Conservation (phyloP, 2,888 invertebrate species). For the Abscondita cerata region DNA sequence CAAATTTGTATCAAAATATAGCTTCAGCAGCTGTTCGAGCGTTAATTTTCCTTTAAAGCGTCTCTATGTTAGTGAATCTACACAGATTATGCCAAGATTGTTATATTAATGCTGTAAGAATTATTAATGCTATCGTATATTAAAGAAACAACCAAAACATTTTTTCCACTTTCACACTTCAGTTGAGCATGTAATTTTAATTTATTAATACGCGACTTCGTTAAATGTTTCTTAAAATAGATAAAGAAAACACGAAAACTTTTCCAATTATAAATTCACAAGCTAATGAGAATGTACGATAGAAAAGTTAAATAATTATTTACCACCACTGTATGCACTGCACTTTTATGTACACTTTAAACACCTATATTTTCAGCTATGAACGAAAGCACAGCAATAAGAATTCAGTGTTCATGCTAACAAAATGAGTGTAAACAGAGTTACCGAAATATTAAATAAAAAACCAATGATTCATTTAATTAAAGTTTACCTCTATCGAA, state of each 20-base stretch:
- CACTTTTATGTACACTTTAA: too few species aligned
- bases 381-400: too few species aligned
- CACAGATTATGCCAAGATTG: slow-evolving; percentile 17
- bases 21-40: slow-evolving; percentile 35
- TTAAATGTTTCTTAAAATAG: slow-evolving; percentile 1
- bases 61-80: slow-evolving; percentile 9
- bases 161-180: slow-evolving; percentile 1
- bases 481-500: slow-evolving; percentile 62
- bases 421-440: too few species aligned
- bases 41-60: slow-evolving; percentile 31
- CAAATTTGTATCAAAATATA: slow-evolving; percentile 26
- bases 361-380: too few species aligned
- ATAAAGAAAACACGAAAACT: too few species aligned
- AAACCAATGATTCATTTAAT: too few species aligned
- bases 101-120: slow-evolving; percentile 19
- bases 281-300: too few species aligned
- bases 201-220: background rate
- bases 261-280: too few species aligned
- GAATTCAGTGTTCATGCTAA: too few species aligned
- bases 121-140: slow-evolving; percentile 14
- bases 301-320: too few species aligned
- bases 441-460: too few species aligned
- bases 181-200: background rate
- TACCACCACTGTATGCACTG: too few species aligned
- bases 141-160: background rate